Evolutionary conservation across 1,140 invertebrate species (phyloP).

Genomic region (Octopus sinensis): DNA sequence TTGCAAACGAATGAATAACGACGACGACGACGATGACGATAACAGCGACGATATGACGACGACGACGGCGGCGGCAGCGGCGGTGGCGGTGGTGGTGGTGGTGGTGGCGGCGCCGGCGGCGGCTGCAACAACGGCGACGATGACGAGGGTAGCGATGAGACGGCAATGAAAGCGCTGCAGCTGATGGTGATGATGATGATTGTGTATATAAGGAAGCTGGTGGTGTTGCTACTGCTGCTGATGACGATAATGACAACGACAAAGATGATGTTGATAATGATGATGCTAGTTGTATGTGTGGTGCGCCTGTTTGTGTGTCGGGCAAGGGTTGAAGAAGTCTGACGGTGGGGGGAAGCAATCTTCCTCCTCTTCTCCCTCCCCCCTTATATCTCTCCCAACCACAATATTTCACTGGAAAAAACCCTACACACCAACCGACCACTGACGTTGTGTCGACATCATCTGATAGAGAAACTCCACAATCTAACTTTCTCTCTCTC

Average conservation of each 20-base stretch:
- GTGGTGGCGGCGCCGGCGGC: neutral
- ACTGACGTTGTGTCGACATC: too few relatives aligned
- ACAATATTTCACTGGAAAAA: too few relatives aligned
- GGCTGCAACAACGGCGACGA: neutral
- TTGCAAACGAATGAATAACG: neutral
- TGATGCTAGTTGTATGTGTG: too few relatives aligned
- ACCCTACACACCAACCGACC: too few relatives aligned
- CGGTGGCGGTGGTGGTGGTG: neutral
- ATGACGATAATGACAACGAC: too few relatives aligned
- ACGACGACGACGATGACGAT: neutral
- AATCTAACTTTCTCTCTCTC: neutral
- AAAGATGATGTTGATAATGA: too few relatives aligned
- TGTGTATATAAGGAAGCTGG: too few relatives aligned
- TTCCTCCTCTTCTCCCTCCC: neutral
- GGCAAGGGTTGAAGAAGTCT: neutral
- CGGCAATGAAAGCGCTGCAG: neutral
- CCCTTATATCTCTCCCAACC: too few relatives aligned
- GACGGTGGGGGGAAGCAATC: neutral
- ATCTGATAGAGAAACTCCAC: too few relatives aligned
- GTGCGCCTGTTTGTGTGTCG: too few relatives aligned
- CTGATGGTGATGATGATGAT: neutral
- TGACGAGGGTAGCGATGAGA: neutral
- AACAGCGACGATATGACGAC: neutral
- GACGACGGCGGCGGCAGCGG: neutral
- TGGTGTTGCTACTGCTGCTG: too few relatives aligned